Evolutionary conservation across 2,888 invertebrate species (phyloP).

Genomic region (Fragum fragum): DNA sequence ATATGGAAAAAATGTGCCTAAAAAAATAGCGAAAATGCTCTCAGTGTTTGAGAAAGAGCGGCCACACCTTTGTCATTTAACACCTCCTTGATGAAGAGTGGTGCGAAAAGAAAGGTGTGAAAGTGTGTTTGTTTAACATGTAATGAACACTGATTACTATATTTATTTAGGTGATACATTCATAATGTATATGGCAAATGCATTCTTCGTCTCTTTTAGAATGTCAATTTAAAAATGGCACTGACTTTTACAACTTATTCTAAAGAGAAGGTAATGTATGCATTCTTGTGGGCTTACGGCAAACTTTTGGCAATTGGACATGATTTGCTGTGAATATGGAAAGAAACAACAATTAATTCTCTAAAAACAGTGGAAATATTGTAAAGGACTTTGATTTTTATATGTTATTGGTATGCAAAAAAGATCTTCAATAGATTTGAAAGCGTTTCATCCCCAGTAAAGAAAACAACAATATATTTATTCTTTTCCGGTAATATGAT

Average conservation of each 20-base stretch:
- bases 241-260: background rate
- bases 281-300: background rate
- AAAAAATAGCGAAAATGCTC: conserved; percentile 2
- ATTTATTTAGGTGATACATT: conserved; percentile 21
- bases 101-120: conserved; percentile 9
- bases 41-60: background rate
- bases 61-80: background rate
- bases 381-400: too few species aligned
- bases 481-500: too few species aligned
- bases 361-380: too few species aligned
- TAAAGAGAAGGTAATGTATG: background rate
- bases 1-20: conserved; percentile 9
- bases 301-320: background rate
- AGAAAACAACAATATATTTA: too few species aligned
- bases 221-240: background rate
- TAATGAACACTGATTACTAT: conserved; percentile 12
- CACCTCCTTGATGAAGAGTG: conserved; percentile 13
- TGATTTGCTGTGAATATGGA: too few species aligned
- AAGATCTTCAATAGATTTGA: too few species aligned
- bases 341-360: too few species aligned
- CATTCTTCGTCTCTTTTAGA: background rate
- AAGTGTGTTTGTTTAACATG: conserved; percentile 13
- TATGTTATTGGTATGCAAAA: too few species aligned
- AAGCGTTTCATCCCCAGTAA: too few species aligned
- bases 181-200: conserved; percentile 21